Base-by-base conservation (phyloP, 2,113 vertebrate genomes). In the Ictidomys tridecemlineatus region DNA sequence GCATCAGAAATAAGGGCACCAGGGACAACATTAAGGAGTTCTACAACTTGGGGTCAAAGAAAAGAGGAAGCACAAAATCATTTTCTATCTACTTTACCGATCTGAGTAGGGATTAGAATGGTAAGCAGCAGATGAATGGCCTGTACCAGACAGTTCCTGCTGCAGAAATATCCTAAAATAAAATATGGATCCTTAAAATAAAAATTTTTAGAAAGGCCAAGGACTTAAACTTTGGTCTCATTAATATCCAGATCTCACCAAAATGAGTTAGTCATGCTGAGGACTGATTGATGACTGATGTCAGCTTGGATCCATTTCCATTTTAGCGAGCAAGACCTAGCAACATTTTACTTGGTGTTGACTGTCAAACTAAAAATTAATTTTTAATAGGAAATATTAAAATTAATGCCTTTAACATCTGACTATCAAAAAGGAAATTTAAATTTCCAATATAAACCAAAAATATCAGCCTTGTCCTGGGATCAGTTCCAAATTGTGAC, bases 111-210 rank as follows among this genome's bases (percentile, higher is more conserved):
- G 30, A 20, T 58, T 85, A 70, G 51, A 78, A 37, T 32, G 76
- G 67, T 39, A 83, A 94, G 74, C 24, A 39, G 76, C 53, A 85
- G 67, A 93, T 32, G 26, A 79, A 89, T 70, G 67, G 51, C 48
- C 56, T 84, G 78, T 70, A n/a, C 72, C 79, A 85, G 87, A 90
- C 48, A 48, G 56, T 39, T 89, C 82, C 24, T 53, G n/a, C 84
- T 82, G 85, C 8, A 76, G 30, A 89, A 88, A 56, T 69, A 79
- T 51, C 63, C 91, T 93, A 95, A 97, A 91, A 96, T 96, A 92
- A 94, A 89, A 78, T 42, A 88, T 8, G 17, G 17, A 6, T 95
- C 85, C 91, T 63, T 92, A 95, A 94, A 95, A 97, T 96, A 94
- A 94, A 95, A 89, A 37, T 34, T 87, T 91, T 91, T 3, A 32